Base-by-base conservation (phyloP, 2,888 invertebrate genomes). In the Epinotia ramella region DNA sequence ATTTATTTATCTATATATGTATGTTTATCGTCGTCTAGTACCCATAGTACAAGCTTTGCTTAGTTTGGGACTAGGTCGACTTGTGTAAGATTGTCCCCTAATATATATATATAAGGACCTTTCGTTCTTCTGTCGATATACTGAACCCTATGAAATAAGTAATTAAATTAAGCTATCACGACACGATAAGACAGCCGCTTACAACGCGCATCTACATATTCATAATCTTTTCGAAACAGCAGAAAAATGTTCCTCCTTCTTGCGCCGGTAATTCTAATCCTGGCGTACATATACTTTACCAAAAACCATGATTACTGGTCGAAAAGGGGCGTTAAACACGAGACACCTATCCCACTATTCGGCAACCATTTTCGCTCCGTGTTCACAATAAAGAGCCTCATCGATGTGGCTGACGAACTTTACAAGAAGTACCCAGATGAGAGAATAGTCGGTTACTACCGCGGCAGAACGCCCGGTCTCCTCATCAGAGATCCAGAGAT, bases 401-500 rank as follows among this genome's bases (percentile, higher is more conserved):
- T 82, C 0, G 82, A 84, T 18, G 74, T 80, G 2, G 78, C 81
- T 6, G 67, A 67, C 0, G 79, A 80, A 3, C 70, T 82, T 1
- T 83, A 86, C 68, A 77, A 78, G 4, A 78, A 75, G 16, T 84
- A 78, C 76, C 81, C 82, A 20, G 73, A 81, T 20, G 86, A 88
- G 75, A 84, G 80, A 65, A 74, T 83, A 13, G 84, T 87, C 2
- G 87, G 87, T 12, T 76, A 84, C 40, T 86, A 84, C 67, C 79
- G 80, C 13, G 80, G 79, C 2, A 81, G 79, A 33, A 77, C 73
- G 0, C 81, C 82, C 6, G 80, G 70, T 1, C 57, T 87, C 12
- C 70, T 87, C 0, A 70, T 87, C 0, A 78, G 84, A 73, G 87
- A 87, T 59, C 84, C 83, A 0, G 83, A 84, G 2, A 53, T 87